Evolutionary conservation across 1,140 invertebrate species (phyloP), one percentile per base, ranked within the genome.

Genomic region (Brachionus calyciflorus): DNA sequence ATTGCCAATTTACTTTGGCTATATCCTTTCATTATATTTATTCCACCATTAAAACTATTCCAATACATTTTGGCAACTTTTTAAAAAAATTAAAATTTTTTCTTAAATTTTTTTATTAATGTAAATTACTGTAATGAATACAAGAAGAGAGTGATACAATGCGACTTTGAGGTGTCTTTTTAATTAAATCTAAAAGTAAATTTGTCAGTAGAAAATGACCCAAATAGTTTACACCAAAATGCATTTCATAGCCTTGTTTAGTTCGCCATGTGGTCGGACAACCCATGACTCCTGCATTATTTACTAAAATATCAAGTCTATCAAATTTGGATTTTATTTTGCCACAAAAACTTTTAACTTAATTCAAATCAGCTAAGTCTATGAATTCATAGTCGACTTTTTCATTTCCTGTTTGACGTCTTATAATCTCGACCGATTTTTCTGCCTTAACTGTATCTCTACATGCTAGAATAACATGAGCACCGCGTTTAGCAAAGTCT

Each of bases 111-210:
- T n/a, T n/a, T n/a, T n/a, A 14, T 44, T 5, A 65, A 12, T 24
- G 24, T 12, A 65, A 65, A 26, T 65, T 65, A 65, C 44, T n/a
- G 14, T 48, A 48, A 81, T 94, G 94, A 4, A 93, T 85, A 53
- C 90, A 89, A 0, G 93, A 94, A 0, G 92, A 91, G 0, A 94
- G 91, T 1, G 92, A 89, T 0, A 97, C 88, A 51, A 97, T 90
- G 70, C 94, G 88, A 41, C 90, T 89, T 5, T 91, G 90, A 0
- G 88, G 87, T 7, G 91, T 81, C 41, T 78, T 79, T 76, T 86
- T 86, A 57, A 87, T 48, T 21, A 79, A 79, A 81, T 93, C 91
- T 46, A 95, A 79, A 0, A 97, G 84, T 40, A 96, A 86, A 83
- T 92, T 90, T 0, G 94, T 94, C 6, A 95, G 86, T 6, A 84